Evolutionary conservation across 1,140 invertebrate species (phyloP), one percentile per base, ranked within the genome.

Genomic region (Subanguina moxae): DNA sequence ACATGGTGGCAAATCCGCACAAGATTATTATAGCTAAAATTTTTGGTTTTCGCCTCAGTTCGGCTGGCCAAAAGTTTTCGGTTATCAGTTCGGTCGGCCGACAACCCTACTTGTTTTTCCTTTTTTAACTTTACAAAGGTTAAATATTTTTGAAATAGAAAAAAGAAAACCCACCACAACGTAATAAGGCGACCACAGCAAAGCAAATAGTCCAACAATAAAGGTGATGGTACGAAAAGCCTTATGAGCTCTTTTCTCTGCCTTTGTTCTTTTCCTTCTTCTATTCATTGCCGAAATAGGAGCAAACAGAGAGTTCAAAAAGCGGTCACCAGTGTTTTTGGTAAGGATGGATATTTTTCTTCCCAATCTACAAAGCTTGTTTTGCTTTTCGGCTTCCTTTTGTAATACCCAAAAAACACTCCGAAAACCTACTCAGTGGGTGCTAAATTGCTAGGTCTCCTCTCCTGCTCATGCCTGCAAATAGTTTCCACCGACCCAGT

Each of bases 141-240:
- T 5, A 38, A 11, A 38, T 11, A 38, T 38, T 52, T 52, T 21
- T 52, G 48, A 3, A 45, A 45, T n/a, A n/a, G n/a, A 7, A 7
- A 21, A 52, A 52, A 52, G 23, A 23, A 43, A 43, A 59, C 57
- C 59, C 46, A 80, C 78, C 76, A 82, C 80, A 56, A 82, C 75
- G 63, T 82, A 82, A 57, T 82, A 82, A 8, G 80, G 80, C 17
- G 80, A 82, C 81, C 81, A 83, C n/a, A 82, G 61, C 19, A 82
- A 81, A 21, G 80, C 80, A 57, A 82, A 82, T 27, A 82, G 66
- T 19, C 80, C 80, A 17, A 82, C 80, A 38, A 82, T 82, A 56
- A 83, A 79, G 25, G 79, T 82, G 43, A 82, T 80, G 21, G 79
- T 82, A 57, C 79, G 64, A 52, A 78, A 80, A 9, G 79, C 79